Conservation (phyloP, 2,888 invertebrate species). For the Noctua janthina region DNA sequence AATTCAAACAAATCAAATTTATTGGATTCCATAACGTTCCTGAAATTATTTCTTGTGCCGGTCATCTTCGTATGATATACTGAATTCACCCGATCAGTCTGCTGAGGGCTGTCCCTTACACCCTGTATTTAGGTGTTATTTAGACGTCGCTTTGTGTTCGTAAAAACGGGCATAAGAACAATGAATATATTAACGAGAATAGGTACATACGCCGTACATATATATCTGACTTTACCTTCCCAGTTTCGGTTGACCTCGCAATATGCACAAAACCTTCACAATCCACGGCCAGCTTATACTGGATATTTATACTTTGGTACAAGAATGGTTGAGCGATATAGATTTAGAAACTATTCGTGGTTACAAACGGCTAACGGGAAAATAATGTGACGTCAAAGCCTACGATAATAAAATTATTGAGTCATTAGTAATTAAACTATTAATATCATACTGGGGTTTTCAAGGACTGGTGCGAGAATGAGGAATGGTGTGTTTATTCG, state of each 20-base stretch:
- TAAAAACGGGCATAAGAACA: background rate
- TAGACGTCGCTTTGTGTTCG: too few relatives aligned
- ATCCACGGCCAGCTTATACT: background rate
- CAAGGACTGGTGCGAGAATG: background rate
- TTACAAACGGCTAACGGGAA: constrained; percentile 12
- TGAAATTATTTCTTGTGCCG: too few relatives aligned
- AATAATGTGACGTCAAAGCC: constrained; percentile 15
- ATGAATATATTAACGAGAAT: background rate
- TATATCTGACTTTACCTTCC: background rate
- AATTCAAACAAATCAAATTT: too few relatives aligned
- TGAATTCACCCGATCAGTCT: too few relatives aligned
- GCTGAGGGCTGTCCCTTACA: too few relatives aligned
- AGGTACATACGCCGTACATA: background rate
- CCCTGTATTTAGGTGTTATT: too few relatives aligned
- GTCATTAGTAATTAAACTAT: background rate
- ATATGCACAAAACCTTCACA: background rate
- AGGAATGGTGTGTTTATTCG: background rate
- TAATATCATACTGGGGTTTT: constrained; percentile 8
- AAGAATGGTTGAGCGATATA: constrained; percentile 6
- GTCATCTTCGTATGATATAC: too few relatives aligned
- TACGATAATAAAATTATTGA: background rate
- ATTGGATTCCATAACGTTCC: too few relatives aligned
- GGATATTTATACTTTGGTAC: background rate
- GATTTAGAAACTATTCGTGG: background rate
- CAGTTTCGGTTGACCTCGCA: background rate